Conservation (phyloP, 2,113 vertebrate species). For the Solea solea region DNA sequence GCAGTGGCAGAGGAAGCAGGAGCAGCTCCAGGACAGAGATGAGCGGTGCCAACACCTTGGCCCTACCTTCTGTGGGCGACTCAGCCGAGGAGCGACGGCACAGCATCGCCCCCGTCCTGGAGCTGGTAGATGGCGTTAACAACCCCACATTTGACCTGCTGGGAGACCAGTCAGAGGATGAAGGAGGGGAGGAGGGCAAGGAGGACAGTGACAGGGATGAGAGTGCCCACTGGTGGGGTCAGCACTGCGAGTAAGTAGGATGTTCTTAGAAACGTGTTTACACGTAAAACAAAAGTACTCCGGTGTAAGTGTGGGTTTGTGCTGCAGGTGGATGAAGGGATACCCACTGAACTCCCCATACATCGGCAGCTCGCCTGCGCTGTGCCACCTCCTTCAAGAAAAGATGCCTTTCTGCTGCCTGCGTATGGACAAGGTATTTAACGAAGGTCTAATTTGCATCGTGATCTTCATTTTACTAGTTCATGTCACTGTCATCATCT, state of each 20-base stretch:
- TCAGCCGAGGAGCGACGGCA: constrained; percentile 76
- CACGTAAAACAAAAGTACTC: not conserved
- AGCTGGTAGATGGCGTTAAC: constrained; percentile 81
- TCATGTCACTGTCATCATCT: not conserved
- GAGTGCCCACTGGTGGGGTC: constrained; percentile 80
- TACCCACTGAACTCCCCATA: constrained; percentile 86
- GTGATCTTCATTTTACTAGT: not conserved
- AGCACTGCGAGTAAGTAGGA: constrained; percentile 78
- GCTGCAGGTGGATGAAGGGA: constrained; percentile 84
- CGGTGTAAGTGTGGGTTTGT: constrained; percentile 31
- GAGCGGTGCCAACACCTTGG: constrained; percentile 76
- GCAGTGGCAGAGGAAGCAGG: constrained; percentile 65
- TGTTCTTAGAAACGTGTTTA: not conserved
- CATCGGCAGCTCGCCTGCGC: constrained; percentile 86
- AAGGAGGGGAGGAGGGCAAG: constrained; percentile 82
- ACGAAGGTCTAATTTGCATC: not conserved
- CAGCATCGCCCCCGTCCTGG: constrained; percentile 86
- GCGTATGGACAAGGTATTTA: constrained; percentile 83
- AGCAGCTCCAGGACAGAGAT: constrained; percentile 72
- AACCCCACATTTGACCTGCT: constrained; percentile 83
- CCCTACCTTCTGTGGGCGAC: constrained; percentile 73
- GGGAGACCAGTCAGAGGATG: constrained; percentile 86
- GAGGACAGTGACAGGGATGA: constrained; percentile 79
- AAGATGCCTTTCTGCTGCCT: constrained; percentile 87
- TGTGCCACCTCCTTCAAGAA: constrained; percentile 86